Conservation (phyloP, 2,113 vertebrate genomes). For the Probosciger aterrimus region DNA sequence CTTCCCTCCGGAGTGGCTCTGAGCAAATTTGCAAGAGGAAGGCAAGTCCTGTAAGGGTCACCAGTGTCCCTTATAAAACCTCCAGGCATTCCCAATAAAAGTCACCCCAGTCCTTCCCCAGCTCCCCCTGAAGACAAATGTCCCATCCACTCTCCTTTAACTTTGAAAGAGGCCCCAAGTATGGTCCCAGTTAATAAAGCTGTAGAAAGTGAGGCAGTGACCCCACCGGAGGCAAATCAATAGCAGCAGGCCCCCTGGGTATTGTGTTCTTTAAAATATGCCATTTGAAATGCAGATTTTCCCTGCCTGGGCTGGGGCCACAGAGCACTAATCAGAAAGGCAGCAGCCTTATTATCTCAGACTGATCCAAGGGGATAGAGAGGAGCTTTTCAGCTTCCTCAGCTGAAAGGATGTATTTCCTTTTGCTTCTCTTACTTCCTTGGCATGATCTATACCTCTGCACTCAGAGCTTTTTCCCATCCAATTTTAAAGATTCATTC, state of each 20-base stretch:
- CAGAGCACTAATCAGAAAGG: slow-evolving; percentile 51
- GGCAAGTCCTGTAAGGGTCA: slow-evolving; percentile 9
- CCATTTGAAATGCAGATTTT: slow-evolving; percentile 69
- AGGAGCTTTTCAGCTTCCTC: slow-evolving; percentile 13
- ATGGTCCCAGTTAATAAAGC: slow-evolving; percentile 56
- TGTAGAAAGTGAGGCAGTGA: slow-evolving; percentile 59
- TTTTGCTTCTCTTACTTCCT: slow-evolving; percentile 17
- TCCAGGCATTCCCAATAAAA: slow-evolving; percentile 16
- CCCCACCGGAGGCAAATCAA: slow-evolving; percentile 61
- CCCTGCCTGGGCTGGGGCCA: slow-evolving; percentile 5
- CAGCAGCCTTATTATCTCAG: slow-evolving; percentile 35
- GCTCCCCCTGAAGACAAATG: neutral
- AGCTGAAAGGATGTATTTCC: neutral
- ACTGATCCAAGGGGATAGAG: slow-evolving; percentile 18
- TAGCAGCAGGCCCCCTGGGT: slow-evolving; percentile 44
- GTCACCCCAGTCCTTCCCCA: neutral
- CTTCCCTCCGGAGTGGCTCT: neutral
- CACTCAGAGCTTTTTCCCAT: neutral
- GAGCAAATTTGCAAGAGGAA: slow-evolving; percentile 22
- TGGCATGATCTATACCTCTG: neutral
- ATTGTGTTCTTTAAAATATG: slow-evolving; percentile 62
- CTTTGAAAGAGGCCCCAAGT: slow-evolving; percentile 23
- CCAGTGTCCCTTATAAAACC: neutral
- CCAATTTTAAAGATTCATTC: neutral
- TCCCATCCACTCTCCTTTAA: slow-evolving; percentile 1